These are phyloP conservation scores for Gallinago nigripennis DNA, from an alignment of 2,797 vertebrate species.

Conservation along the genomic window DNA sequence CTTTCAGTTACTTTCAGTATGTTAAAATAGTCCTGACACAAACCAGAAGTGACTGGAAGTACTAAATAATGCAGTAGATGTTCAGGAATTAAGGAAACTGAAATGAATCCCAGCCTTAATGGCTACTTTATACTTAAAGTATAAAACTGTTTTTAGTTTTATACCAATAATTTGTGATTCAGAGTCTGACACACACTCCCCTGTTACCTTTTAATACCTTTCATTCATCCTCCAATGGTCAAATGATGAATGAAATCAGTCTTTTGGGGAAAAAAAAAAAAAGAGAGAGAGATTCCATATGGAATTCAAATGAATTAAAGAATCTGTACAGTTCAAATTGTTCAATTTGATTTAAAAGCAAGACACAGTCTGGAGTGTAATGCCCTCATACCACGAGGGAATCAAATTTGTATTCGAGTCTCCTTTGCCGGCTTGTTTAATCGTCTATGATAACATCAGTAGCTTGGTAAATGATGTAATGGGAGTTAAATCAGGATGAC, in stretches of 20 bases:
- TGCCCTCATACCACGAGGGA: conserved; percentile 1
- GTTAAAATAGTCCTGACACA: conserved; percentile 6
- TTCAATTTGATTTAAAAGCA: conserved; percentile 18
- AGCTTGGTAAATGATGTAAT: conserved; percentile 69
- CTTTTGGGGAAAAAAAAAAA: neutral
- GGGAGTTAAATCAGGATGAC: conserved; percentile 64
- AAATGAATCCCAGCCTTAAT: neutral
- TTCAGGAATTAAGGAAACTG: neutral
- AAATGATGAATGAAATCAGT: conserved; percentile 38
- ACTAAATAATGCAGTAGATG: neutral
- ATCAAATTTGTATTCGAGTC: conserved; percentile 27
- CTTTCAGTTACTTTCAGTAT: conserved; percentile 12
- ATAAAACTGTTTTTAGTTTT: neutral
- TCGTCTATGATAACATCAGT: conserved; percentile 55
- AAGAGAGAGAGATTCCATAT: neutral
- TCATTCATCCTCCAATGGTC: conserved; percentile 23
- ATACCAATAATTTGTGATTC: neutral
- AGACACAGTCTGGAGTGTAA: neutral
- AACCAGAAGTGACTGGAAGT: conserved; percentile 38
- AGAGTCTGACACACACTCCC: neutral
- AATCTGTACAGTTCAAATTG: neutral
- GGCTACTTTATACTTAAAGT: neutral
- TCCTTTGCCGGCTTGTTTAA: conserved; percentile 37
- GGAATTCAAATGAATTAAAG: neutral
- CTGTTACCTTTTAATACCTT: neutral